phyloP scores from a whole-genome alignment of 2,888 invertebrate genomes.

The Taphrorychus bicolor region DNA sequence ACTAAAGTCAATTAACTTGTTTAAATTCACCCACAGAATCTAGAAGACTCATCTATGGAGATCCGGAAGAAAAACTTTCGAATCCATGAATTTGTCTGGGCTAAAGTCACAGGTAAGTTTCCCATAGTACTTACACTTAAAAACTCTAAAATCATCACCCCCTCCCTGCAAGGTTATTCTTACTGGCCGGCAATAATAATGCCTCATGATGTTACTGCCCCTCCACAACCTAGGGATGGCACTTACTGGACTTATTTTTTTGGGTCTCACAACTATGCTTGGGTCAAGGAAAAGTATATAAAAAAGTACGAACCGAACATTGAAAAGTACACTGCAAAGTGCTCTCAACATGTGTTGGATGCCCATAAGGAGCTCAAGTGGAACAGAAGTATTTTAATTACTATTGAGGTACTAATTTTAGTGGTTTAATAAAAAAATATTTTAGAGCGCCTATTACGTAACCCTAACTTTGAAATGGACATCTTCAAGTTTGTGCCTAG shows the following conservation, averaged over 20 bases:
- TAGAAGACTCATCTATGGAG: too few species aligned
- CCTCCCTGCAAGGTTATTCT: conserved; percentile 24
- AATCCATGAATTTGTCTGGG: conserved; percentile 43
- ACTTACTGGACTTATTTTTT: conserved; percentile 43
- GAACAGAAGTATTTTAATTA: background rate
- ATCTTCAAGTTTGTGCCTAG: background rate
- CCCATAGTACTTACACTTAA: background rate
- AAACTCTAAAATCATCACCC: too few species aligned
- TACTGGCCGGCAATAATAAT: conserved; percentile 44
- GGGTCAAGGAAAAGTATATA: conserved; percentile 42
- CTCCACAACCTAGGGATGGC: conserved; percentile 7
- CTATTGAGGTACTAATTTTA: background rate
- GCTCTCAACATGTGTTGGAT: background rate
- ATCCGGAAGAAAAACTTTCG: conserved; percentile 25
- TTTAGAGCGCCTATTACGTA: background rate
- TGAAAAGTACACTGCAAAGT: conserved; percentile 26
- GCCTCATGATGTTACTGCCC: conserved; percentile 21
- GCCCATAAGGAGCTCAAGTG: background rate
- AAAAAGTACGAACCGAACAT: conserved; percentile 37
- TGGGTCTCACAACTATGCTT: conserved; percentile 44
- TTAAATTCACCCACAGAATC: too few species aligned
- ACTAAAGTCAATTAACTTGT: too few species aligned
- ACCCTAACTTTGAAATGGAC: conserved; percentile 3
- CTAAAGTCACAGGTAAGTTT: conserved; percentile 34
- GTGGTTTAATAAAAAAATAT: too few species aligned